Base-by-base conservation (phyloP, 2,888 invertebrate species). In the Argyra leucocephala region DNA sequence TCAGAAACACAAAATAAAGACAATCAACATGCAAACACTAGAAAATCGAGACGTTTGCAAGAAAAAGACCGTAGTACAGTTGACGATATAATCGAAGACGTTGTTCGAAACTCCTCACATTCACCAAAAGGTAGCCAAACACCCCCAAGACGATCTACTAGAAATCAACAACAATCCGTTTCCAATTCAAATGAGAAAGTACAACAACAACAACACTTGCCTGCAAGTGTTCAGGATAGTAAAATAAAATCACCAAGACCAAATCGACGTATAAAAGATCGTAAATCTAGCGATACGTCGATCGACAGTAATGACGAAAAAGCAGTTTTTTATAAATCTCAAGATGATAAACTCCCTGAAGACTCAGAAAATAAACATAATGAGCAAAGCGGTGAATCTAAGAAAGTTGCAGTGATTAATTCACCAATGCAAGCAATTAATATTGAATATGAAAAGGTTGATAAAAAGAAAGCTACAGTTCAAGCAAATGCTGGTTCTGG, bases 51-150 rank as follows among this genome's bases (percentile, higher is more conserved):
- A 66, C 83, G 93, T 67, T 80, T 93, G 64, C 89, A 88, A 73
- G 91, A 91, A 74, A 87, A 88, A 74, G 90, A 90, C 73, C 83
- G 90, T 67, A 90, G 84, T 67, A 89, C 90, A 1, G 86, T 92
- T 12, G 95, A 96, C 75, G 93, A 93, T 72, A 86, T 91, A 18
- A 93, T 94, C 69, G 95, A 96, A 71, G 93, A 95, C 74, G 93
- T 93, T 0, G 87, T 93, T 1, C 87, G 91, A 70, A 89, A 90
- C 67, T 81, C 85, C 0, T 70, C 70, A 76, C 82, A 70, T 81
- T 72, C 74, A 9, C 74, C 75, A 37, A 71, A 82, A 73, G 75
- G 77, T 12, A 74, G 75, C 9, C 78, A 76, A 68, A 79, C 79
- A 2, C 81, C 78, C 21, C 79, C 79, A 0, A 71, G 78, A 23